Conservation (phyloP, 2,113 vertebrate species). For the Lepus timidus region DNA sequence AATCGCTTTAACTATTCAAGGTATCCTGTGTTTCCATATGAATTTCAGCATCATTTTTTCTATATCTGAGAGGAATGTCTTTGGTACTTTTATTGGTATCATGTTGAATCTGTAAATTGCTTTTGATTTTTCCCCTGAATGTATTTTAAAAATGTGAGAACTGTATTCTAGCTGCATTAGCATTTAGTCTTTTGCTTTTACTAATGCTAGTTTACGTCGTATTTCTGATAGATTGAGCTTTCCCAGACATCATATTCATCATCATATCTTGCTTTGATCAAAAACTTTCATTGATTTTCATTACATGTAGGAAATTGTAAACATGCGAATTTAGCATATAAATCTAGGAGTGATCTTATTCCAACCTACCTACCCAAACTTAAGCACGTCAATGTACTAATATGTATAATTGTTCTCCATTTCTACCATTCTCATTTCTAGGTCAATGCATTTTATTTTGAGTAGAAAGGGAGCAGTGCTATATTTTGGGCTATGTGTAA, state of each 20-base stretch:
- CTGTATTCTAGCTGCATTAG: background rate
- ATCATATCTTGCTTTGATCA: background rate
- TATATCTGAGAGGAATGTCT: too few relatives aligned
- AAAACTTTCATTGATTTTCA: background rate
- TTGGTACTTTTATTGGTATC: too few relatives aligned
- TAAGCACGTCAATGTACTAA: background rate
- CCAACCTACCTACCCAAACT: background rate
- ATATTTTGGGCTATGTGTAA: background rate
- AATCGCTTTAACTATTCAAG: too few relatives aligned
- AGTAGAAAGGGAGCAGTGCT: background rate
- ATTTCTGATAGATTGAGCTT: background rate
- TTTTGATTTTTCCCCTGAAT: background rate
- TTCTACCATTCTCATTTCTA: background rate
- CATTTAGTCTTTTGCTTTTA: background rate
- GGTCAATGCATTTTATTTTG: background rate
- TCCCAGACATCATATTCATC: background rate
- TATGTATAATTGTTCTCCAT: background rate
- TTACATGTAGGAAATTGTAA: background rate
- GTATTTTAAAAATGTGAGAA: background rate
- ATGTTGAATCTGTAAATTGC: background rate
- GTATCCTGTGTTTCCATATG: too few relatives aligned
- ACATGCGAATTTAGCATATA: background rate
- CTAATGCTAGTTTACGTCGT: background rate
- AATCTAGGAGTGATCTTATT: background rate
- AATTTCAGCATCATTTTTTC: background rate